A percentile compares a stretch with the other conserved stretches of the same genome.
These are phyloP conservation scores for Genyomyrus donnyi DNA, from an alignment of 2,113 vertebrate species.

Conservation along the genomic window DNA sequence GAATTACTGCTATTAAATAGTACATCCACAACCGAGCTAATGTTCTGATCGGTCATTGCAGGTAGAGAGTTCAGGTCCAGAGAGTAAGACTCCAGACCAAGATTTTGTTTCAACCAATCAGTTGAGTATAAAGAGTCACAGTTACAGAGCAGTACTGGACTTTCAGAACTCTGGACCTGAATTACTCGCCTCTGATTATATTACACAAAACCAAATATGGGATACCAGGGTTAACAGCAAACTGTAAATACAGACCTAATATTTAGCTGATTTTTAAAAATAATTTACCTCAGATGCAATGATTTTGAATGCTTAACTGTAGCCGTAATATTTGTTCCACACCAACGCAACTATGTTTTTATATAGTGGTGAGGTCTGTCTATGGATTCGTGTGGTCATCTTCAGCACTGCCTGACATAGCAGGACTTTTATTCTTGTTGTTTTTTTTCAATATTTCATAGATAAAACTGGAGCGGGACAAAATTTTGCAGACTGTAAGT, in stretches of 20 bases:
- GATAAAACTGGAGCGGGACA: constrained; percentile 66
- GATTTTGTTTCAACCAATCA: background rate
- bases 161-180: background rate
- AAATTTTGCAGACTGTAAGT: constrained; percentile 58
- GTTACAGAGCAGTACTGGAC: no score
- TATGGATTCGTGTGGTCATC: background rate
- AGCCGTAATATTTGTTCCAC: background rate
- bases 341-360: background rate
- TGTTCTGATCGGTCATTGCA: background rate
- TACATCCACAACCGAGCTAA: background rate
- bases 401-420: background rate
- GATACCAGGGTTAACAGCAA: background rate
- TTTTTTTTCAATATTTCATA: constrained; percentile 29
- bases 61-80: background rate
- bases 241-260: background rate
- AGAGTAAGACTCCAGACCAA: background rate
- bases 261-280: background rate
- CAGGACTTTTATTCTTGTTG: background rate
- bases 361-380: background rate
- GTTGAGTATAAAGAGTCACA: background rate
- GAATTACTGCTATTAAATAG: background rate
- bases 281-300: background rate
- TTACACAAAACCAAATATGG: background rate
- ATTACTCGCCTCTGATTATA: background rate
- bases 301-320: background rate